Percentiles rank a stretch among this genome's conserved stretches.
Conservation (phyloP, 2,888 invertebrate species). For the Rhynchonema sp. region DNA sequence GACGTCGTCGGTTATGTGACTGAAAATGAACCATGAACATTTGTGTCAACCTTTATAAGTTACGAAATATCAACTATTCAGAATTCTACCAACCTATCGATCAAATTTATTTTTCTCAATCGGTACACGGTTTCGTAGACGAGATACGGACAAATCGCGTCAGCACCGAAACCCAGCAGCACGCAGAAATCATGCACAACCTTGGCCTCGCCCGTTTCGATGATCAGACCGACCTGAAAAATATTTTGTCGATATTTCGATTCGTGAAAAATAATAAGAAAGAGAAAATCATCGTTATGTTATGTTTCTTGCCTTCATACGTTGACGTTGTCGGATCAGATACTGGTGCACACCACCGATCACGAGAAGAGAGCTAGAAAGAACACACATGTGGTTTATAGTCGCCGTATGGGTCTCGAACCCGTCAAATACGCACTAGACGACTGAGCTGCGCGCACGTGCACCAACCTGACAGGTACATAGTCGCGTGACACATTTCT, state of each 20-base stretch:
- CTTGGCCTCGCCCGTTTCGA: conserved; percentile 88
- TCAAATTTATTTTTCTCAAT: conserved; percentile 61
- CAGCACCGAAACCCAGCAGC: conserved; percentile 82
- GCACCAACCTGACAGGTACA: conserved; percentile 35
- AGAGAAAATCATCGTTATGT: conserved; percentile 1
- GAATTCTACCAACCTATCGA: no score
- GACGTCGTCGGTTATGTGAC: conserved; percentile 57
- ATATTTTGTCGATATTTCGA: no score
- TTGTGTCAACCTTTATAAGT: no score
- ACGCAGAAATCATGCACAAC: conserved; percentile 81
- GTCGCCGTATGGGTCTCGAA: no score
- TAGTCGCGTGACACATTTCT: conserved; percentile 31
- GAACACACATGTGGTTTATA: no score
- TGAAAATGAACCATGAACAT: no score
- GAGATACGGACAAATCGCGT: conserved; percentile 88
- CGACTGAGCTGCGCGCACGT: no score
- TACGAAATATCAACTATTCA: no score
- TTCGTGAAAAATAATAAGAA: neutral
- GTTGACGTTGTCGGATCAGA: conserved; percentile 71
- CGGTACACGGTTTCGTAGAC: conserved; percentile 69
- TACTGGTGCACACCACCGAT: conserved; percentile 86
- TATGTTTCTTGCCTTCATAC: no score
- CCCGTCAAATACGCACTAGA: no score
- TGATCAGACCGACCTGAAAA: conserved; percentile 58
- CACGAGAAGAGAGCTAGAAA: conserved; percentile 53